phyloP scores from a whole-genome alignment of 2,797 vertebrate species.

The Bothrops alternatus region DNA sequence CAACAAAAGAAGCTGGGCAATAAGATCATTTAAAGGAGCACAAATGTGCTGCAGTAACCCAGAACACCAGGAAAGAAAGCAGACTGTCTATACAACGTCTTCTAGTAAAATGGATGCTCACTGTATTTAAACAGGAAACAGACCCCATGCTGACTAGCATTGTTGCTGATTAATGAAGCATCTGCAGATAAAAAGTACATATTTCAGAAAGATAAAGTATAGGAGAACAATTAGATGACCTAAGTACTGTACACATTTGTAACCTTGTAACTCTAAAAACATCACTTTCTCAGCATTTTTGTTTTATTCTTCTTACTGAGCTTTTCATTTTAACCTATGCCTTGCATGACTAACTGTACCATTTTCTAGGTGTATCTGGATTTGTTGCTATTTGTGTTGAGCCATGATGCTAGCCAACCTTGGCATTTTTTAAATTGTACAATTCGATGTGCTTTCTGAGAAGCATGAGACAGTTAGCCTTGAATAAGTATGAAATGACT shows the following conservation, averaged over 20 bases:
- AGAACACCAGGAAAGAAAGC: too few species aligned
- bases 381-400: conserved; percentile 28
- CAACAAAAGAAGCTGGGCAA: too few species aligned
- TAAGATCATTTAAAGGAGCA: too few species aligned
- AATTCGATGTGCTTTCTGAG: conserved; percentile 51
- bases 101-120: too few species aligned
- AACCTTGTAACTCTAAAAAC: background rate
- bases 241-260: background rate
- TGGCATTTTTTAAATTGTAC: conserved; percentile 41
- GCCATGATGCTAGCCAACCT: conserved; percentile 26
- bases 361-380: background rate
- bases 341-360: background rate
- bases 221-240: background rate
- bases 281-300: background rate
- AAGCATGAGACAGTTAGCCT: conserved; percentile 16
- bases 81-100: too few species aligned
- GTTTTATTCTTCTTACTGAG: background rate
- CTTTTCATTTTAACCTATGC: conserved; percentile 13
- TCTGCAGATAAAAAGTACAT: too few species aligned
- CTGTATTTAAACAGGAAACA: too few species aligned
- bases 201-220: background rate
- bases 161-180: too few species aligned
- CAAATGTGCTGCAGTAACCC: too few species aligned
- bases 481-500: conserved; percentile 49
- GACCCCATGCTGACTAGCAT: too few species aligned